Evolutionary conservation across 1,140 invertebrate genomes (phyloP).

Genomic region (Cydia amplana): DNA sequence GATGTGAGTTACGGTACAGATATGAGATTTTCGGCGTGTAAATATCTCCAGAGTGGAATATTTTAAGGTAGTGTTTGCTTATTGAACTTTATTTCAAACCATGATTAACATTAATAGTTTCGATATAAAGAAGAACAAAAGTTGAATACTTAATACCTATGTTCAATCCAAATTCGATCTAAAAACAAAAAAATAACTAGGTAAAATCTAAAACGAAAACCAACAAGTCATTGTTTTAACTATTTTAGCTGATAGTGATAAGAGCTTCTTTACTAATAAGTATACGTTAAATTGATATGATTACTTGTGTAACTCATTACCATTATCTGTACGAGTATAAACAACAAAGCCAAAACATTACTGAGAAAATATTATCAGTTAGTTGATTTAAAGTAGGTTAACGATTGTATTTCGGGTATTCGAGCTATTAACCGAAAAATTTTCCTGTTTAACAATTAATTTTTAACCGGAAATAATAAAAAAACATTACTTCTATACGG

Average conservation of each 20-base stretch:
- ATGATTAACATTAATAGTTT: neutral
- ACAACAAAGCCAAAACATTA: conserved; percentile 1
- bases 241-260: too few species aligned
- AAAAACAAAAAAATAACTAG: too few species aligned
- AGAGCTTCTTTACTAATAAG: neutral
- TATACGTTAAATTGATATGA: neutral
- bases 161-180: neutral
- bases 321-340: neutral
- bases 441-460: neutral
- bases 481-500: neutral
- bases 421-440: neutral
- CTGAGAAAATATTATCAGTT: neutral
- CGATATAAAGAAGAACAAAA: too few species aligned
- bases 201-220: too few species aligned
- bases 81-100: neutral
- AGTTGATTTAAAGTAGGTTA: neutral
- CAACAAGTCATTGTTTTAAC: too few species aligned
- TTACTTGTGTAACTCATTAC: neutral
- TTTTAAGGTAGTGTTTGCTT: neutral
- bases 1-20: too few species aligned
- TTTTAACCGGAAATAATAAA: too few species aligned
- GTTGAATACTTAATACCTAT: too few species aligned
- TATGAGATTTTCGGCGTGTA: too few species aligned
- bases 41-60: neutral
- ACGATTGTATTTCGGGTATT: neutral